Percentiles rank a stretch among this genome's conserved stretches.
Conservation (phyloP, 2,113 vertebrate species). For the zebrafish (Danio rerio) region GRCz12tu NC_133183.1:27721501-27722000, state of each 20-base stretch:
- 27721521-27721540: not conserved
- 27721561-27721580: not conserved
- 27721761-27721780: constrained; percentile 95
- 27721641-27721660: constrained; percentile 96
- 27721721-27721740: constrained; percentile 91
- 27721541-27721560: not conserved
- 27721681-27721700: constrained; percentile 91
- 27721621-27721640: constrained; percentile 65
- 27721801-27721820: not conserved
- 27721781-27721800: not conserved
- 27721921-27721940: too few species aligned
- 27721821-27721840: not conserved
- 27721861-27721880: too few species aligned
- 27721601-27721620: not conserved
- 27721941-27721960: too few species aligned
- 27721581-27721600: not conserved
- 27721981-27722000: too few species aligned
- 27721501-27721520: too few species aligned
- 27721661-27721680: constrained; percentile 96
- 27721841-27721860: too few species aligned
- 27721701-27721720: constrained; percentile 85
- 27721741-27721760: constrained; percentile 91
- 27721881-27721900: too few species aligned
- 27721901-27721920: too few species aligned
- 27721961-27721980: too few species aligned